Evolutionary conservation across 92 coral and sea anemone species (phyloP).

Genomic region (Parazoanthus swiftii): DNA sequence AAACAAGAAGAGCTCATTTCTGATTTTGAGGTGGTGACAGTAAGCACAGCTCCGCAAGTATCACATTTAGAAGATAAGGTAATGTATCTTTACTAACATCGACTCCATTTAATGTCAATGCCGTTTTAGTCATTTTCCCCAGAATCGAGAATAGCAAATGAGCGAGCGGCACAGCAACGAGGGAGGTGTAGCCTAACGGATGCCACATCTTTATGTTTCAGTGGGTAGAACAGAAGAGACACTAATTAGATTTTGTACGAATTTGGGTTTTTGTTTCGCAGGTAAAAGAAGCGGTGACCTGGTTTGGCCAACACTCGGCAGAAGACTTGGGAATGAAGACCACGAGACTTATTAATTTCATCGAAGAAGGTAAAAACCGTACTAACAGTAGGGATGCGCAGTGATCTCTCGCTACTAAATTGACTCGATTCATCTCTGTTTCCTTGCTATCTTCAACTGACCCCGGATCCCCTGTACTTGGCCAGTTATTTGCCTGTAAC

Average conservation of each 20-base stretch:
- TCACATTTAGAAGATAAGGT: conserved; percentile 28
- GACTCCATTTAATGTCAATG: background rate
- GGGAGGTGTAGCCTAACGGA: no score
- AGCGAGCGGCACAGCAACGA: no score
- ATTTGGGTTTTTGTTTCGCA: conserved; percentile 17
- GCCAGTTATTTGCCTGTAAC: no score
- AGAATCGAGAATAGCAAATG: no score
- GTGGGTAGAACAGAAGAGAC: no score
- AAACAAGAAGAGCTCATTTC: conserved; percentile 19
- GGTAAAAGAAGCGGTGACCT: conserved; percentile 65
- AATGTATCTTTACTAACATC: background rate
- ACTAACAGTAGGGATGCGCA: background rate
- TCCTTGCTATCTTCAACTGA: no score
- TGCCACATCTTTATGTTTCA: no score
- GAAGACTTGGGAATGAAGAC: conserved; percentile 26
- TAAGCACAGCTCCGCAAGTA: background rate
- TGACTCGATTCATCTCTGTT: no score
- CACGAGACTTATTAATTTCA: conserved; percentile 48
- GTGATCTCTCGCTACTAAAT: background rate
- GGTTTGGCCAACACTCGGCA: conserved; percentile 64
- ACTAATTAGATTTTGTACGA: no score
- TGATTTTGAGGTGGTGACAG: conserved; percentile 6
- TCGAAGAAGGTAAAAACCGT: conserved; percentile 65
- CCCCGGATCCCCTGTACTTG: no score
- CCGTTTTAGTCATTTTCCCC: background rate